These are phyloP conservation scores for Balearica regulorum DNA, from an alignment of 2,797 vertebrate genomes.

Conservation along the genomic window DNA sequence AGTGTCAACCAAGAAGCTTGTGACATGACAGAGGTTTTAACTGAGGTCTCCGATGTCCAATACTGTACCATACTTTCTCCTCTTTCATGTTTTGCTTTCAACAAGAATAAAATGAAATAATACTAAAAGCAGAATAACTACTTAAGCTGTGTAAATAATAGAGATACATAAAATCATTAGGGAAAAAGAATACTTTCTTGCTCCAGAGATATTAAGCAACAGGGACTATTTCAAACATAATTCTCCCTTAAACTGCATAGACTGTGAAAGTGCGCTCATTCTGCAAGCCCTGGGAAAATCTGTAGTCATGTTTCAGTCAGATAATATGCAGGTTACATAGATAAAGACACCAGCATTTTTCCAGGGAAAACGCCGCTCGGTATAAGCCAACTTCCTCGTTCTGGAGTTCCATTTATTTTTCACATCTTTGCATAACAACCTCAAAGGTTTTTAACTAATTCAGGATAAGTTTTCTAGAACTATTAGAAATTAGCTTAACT, in stretches of 20 bases:
- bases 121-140: not conserved
- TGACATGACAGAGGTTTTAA: not conserved
- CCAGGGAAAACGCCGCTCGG: not conserved
- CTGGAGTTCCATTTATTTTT: not conserved
- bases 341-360: not conserved
- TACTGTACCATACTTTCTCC: not conserved
- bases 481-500: not conserved
- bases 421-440: not conserved
- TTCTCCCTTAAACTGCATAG: not conserved
- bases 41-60: not conserved
- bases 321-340: not conserved
- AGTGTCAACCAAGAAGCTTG: not conserved
- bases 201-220: not conserved
- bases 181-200: not conserved
- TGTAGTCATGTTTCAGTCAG: not conserved
- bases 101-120: not conserved
- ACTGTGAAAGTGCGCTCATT: not conserved
- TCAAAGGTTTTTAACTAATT: not conserved
- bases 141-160: not conserved
- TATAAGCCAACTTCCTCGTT: not conserved
- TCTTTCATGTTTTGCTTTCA: not conserved
- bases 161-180: not conserved
- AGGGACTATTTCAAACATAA: not conserved
- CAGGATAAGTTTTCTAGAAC: not conserved
- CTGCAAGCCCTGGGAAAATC: not conserved